Percentiles rank a stretch among this genome's conserved stretches.
Conservation (phyloP, 2,888 invertebrate species). For the Xestia c-nigrum region DNA sequence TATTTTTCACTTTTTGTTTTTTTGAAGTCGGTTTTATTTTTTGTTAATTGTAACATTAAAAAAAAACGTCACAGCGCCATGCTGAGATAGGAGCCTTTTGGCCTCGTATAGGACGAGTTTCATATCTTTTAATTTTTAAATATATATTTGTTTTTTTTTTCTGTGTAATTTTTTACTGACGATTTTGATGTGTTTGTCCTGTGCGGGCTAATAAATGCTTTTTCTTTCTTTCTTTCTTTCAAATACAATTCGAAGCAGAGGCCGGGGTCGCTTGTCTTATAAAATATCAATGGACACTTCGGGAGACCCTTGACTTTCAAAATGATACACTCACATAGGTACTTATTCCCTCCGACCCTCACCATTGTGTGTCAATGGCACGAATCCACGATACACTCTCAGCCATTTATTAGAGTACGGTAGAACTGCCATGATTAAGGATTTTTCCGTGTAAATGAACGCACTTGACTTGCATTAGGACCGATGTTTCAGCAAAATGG, state of each 20-base stretch:
- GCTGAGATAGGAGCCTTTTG: too few relatives aligned
- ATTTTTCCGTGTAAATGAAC: constrained; percentile 71
- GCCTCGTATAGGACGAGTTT: too few relatives aligned
- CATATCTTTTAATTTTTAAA: too few relatives aligned
- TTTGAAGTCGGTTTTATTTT: too few relatives aligned
- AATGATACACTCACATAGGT: background rate
- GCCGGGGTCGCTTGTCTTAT: background rate
- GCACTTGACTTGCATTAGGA: constrained; percentile 73
- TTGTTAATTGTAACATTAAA: too few relatives aligned
- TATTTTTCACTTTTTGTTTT: too few relatives aligned
- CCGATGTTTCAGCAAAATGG: constrained; percentile 51
- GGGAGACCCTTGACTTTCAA: background rate
- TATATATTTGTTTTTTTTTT: too few relatives aligned
- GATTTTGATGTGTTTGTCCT: too few relatives aligned
- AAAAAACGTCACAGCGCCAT: too few relatives aligned
- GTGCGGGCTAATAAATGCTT: too few relatives aligned
- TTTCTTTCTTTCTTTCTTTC: too few relatives aligned
- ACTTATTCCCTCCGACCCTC: constrained; percentile 12
- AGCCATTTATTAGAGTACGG: constrained; percentile 74
- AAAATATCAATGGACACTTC: background rate
- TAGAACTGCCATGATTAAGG: constrained; percentile 67
- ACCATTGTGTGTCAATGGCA: constrained; percentile 29
- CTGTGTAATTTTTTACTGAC: too few relatives aligned
- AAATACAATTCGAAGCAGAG: background rate
- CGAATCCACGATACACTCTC: constrained; percentile 66